Evolutionary conservation across 2,113 vertebrate species (phyloP).

Genomic region (Callopanchax toddi): DNA sequence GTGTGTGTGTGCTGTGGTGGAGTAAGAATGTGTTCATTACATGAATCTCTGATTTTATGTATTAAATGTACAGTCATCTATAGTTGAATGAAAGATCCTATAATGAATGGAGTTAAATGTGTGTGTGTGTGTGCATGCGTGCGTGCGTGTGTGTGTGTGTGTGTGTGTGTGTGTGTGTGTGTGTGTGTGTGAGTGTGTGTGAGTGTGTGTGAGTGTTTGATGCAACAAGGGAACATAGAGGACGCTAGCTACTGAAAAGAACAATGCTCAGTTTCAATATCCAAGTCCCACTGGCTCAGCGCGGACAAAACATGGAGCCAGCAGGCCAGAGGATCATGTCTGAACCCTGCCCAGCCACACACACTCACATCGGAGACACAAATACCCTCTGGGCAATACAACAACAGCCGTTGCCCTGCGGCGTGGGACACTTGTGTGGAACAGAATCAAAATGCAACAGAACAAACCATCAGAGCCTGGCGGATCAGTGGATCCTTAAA

Average conservation of each 20-base stretch:
- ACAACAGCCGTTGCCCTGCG: constrained; percentile 53
- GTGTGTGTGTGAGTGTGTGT: neutral
- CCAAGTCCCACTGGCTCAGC: constrained; percentile 35
- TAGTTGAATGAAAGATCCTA: neutral
- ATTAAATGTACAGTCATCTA: neutral
- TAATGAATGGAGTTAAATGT: too few relatives aligned
- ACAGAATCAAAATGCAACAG: constrained; percentile 48
- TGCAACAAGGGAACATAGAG: neutral
- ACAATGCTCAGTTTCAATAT: constrained; percentile 30
- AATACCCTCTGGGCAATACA: constrained; percentile 46
- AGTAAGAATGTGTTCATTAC: constrained; percentile 11
- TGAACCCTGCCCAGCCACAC: constrained; percentile 42
- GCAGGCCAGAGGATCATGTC: constrained; percentile 37
- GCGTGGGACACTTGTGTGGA: constrained; percentile 40
- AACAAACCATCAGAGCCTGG: constrained; percentile 50
- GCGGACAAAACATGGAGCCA: constrained; percentile 44
- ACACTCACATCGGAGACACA: constrained; percentile 26
- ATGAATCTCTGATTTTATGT: neutral
- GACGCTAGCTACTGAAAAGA: constrained; percentile 28
- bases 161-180: too few relatives aligned
- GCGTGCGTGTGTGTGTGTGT: neutral
- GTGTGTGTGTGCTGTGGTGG: constrained; percentile 3
- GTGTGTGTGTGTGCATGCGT: too few relatives aligned
- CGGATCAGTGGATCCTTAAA: constrained; percentile 44
- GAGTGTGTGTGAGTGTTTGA: neutral